Evolutionary conservation across 2,113 vertebrate genomes (phyloP).

Genomic region (Coptodon bakossiorum): DNA sequence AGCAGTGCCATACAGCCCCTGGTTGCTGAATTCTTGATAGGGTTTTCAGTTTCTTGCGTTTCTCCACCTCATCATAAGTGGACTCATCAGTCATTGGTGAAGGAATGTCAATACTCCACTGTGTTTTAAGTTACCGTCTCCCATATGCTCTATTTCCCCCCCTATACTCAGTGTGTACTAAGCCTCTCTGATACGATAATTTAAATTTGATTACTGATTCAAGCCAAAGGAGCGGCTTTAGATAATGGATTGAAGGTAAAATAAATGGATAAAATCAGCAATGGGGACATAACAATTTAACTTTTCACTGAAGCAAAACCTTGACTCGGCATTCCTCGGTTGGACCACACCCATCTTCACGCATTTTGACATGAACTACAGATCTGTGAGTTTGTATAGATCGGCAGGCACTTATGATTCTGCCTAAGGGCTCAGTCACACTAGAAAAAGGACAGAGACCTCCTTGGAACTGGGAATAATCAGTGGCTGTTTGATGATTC

Average conservation of each 20-base stretch:
- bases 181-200: neutral
- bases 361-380: neutral
- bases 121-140: constrained; percentile 43
- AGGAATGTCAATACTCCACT: constrained; percentile 53
- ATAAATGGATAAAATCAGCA: neutral
- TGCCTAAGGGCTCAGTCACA: neutral
- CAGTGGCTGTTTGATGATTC: neutral
- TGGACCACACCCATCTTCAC: neutral
- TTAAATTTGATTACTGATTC: neutral
- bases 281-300: neutral
- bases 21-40: constrained; percentile 39
- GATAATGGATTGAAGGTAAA: neutral
- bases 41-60: constrained; percentile 47
- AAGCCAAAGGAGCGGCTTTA: neutral
- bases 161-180: neutral
- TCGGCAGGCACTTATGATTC: neutral
- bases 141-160: constrained; percentile 34
- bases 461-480: neutral
- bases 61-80: constrained; percentile 44
- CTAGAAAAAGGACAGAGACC: neutral
- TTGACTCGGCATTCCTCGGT: neutral
- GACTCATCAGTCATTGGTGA: constrained; percentile 61
- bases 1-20: neutral
- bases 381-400: neutral
- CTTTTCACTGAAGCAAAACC: neutral